Percentiles rank a stretch among this genome's conserved stretches.
These are phyloP conservation scores for Pseudachorutes palmiensis DNA, from an alignment of 1,140 invertebrate species.

Conservation along the genomic window DNA sequence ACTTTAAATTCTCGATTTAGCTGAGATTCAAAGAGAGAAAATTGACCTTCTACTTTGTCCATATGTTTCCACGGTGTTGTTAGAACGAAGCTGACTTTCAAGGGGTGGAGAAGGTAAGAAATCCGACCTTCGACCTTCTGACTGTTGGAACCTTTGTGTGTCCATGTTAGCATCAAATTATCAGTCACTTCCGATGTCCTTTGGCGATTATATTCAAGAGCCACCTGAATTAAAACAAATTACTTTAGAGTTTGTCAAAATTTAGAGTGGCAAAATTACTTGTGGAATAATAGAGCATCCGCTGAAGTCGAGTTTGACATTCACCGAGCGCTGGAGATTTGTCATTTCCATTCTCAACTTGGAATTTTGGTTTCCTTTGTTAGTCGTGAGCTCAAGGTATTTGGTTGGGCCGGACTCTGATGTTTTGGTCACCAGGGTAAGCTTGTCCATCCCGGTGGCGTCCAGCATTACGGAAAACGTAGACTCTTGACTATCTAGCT, in stretches of 20 bases:
- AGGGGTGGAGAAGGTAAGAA: not conserved
- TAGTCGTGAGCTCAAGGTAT: not conserved
- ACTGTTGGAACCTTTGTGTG: not conserved
- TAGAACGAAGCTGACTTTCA: conserved; percentile 3
- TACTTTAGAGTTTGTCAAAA: not conserved
- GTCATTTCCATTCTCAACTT: not conserved
- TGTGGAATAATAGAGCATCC: not conserved
- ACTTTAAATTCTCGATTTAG: not conserved
- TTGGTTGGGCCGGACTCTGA: not conserved
- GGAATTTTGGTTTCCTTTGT: not conserved
- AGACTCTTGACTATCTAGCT: not conserved
- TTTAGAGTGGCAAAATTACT: no score
- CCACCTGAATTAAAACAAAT: not conserved
- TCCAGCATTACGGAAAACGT: not conserved
- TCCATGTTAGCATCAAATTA: not conserved
- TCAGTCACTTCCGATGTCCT: not conserved
- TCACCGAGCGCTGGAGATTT: not conserved
- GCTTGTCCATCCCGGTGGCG: not conserved
- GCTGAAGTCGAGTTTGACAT: not conserved
- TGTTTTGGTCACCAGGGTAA: not conserved
- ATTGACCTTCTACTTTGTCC: conserved; percentile 7
- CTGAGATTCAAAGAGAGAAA: not conserved
- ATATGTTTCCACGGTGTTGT: conserved; percentile 22
- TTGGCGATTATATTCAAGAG: not conserved
- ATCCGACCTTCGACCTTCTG: not conserved